Evolutionary conservation across 1,140 invertebrate species (phyloP), one percentile per base, ranked within the genome.

Genomic region (Dreissena polymorpha): DNA sequence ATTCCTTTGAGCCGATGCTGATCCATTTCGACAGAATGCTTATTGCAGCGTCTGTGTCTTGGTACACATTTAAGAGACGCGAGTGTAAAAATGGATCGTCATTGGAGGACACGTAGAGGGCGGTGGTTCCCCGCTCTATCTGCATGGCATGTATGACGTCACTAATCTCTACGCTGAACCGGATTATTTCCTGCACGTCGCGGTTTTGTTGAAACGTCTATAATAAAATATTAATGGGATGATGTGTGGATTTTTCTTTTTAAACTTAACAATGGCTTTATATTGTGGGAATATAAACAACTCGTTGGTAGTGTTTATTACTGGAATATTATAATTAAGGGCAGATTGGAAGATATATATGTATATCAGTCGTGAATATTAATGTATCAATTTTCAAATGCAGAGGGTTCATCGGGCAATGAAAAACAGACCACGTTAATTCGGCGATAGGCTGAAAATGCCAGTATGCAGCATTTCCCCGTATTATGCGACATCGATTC

Each of bases 111-210:
- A 89, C 67, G 80, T 88, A 89, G 0, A 89, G 75, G 2, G 86
- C 85, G 0, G 85, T 86, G 10, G 81, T 88, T 27, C 87, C 89
- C 60, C 89, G 57, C 75, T 90, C 88, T 10, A 86, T 86, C 83
- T 90, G 89, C 23, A 86, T 69, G 25, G 63, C 49, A 65, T 90
- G 89, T 0, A 90, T 53, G 0, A 90, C 78, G 16, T 83, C 83
- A 12, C 81, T 87, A 0, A 76, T 84, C 70, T 90, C 76, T 14
- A 86, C 60, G 53, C 89, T 87, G 18, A 78, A 67, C 0, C 16
- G n/a, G 13, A 86, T 70, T 14, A 77, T 76, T 0, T 49, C 29
- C 29, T 81, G 23, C 0, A 67, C n/a, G 6, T 23, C 14, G 1
- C 25, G 27, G 14, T 50, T 82, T n/a, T 27, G 10, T 8, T 69